Evolutionary conservation across 2,113 vertebrate genomes (phyloP).

Genomic region (Gambusia affinis): DNA sequence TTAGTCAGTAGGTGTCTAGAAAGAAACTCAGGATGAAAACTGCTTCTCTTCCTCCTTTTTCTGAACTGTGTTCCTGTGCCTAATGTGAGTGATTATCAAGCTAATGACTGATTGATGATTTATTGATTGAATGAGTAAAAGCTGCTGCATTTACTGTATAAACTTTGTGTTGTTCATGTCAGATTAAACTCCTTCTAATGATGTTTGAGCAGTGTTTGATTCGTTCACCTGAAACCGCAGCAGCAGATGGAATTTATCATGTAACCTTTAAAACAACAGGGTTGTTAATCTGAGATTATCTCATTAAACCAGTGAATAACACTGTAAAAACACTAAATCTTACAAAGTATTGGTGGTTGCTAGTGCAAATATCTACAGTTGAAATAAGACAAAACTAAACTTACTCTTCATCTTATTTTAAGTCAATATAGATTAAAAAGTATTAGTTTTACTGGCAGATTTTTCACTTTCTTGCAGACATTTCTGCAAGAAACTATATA

Average conservation of each 20-base stretch:
- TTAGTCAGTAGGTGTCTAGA: neutral
- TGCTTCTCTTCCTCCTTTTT: conserved; percentile 3
- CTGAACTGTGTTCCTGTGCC: neutral
- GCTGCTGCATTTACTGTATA: neutral
- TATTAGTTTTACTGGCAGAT: no score
- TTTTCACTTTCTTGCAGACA: no score
- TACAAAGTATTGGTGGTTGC: no score
- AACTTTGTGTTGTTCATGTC: neutral
- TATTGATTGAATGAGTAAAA: neutral
- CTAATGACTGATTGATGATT: neutral
- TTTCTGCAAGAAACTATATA: no score
- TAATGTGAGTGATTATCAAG: neutral
- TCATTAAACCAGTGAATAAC: no score
- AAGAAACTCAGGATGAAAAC: conserved; percentile 41
- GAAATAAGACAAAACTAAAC: no score
- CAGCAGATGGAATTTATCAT: neutral
- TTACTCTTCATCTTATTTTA: no score
- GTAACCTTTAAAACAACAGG: no score
- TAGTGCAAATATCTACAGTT: no score
- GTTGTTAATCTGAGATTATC: no score
- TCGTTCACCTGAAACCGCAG: neutral
- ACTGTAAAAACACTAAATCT: no score
- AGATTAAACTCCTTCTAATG: neutral
- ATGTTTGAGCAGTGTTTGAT: neutral
- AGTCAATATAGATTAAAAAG: no score